Conservation (phyloP, 2,888 invertebrate genomes). For the Allophyes oxyacanthae region DNA sequence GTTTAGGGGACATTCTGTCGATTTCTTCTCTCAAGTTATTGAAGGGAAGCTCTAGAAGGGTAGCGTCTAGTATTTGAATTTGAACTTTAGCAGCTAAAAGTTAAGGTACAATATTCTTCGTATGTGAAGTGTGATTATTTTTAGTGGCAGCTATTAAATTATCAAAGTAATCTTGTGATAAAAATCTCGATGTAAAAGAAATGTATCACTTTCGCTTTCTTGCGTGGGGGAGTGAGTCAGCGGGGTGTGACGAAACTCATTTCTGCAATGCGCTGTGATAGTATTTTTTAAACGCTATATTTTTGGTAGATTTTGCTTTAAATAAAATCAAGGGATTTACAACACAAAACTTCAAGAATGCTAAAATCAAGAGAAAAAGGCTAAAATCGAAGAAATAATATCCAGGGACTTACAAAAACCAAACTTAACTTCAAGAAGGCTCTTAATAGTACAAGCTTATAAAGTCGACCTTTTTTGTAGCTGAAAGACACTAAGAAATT, state of each 20-base stretch:
- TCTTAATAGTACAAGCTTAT: no score
- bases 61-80: slow-evolving; percentile 4
- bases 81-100: neutral
- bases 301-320: no score
- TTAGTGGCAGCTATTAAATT: slow-evolving; percentile 55
- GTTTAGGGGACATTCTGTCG: slow-evolving; percentile 61
- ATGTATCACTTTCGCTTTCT: slow-evolving; percentile 49
- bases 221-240: slow-evolving; percentile 25
- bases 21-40: slow-evolving; percentile 56
- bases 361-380: no score
- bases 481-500: no score
- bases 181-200: slow-evolving; percentile 53
- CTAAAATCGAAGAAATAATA: no score
- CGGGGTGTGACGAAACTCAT: slow-evolving; percentile 11
- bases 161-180: slow-evolving; percentile 57
- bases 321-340: no score
- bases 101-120: slow-evolving; percentile 8
- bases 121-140: slow-evolving; percentile 25
- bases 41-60: slow-evolving; percentile 44
- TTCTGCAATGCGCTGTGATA: slow-evolving; percentile 21
- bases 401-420: no score
- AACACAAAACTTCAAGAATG: no score
- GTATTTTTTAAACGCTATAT: slow-evolving; percentile 15
- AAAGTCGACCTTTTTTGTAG: no score
- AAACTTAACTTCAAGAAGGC: no score